Conservation (phyloP, 2,113 vertebrate species). For the Miniopterus natalensis region DNA sequence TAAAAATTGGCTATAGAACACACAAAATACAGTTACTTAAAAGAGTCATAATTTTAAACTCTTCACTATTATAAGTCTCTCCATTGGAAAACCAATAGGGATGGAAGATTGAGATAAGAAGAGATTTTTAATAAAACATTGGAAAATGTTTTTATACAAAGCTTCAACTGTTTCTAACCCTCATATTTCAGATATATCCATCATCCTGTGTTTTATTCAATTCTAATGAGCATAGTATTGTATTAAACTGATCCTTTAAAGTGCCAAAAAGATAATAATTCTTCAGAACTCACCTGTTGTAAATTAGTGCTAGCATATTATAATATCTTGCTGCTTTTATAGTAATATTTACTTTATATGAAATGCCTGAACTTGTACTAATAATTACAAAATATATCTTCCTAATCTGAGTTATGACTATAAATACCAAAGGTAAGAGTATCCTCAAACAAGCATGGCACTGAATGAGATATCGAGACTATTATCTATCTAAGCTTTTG, state of each 20-base stretch:
- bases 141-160: conserved; percentile 48
- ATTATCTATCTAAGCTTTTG: conserved; percentile 12
- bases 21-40: not conserved
- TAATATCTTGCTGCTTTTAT: conserved; percentile 13
- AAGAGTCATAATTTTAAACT: not conserved
- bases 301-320: conserved; percentile 55
- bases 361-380: conserved; percentile 6
- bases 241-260: conserved; percentile 54
- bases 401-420: not conserved
- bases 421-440: not conserved
- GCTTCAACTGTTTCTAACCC: conserved; percentile 34
- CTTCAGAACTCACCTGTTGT: conserved; percentile 62
- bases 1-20: not conserved
- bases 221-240: conserved; percentile 7
- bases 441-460: not conserved
- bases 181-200: conserved; percentile 30
- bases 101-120: not conserved
- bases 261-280: conserved; percentile 46
- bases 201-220: conserved; percentile 37
- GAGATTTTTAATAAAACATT: conserved; percentile 36
- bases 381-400: conserved; percentile 36
- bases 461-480: not conserved
- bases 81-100: conserved; percentile 14
- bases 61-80: not conserved
- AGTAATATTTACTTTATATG: conserved; percentile 44